Evolutionary conservation across 1,140 invertebrate genomes (phyloP).

Genomic region (Drosophila orosa): DNA sequence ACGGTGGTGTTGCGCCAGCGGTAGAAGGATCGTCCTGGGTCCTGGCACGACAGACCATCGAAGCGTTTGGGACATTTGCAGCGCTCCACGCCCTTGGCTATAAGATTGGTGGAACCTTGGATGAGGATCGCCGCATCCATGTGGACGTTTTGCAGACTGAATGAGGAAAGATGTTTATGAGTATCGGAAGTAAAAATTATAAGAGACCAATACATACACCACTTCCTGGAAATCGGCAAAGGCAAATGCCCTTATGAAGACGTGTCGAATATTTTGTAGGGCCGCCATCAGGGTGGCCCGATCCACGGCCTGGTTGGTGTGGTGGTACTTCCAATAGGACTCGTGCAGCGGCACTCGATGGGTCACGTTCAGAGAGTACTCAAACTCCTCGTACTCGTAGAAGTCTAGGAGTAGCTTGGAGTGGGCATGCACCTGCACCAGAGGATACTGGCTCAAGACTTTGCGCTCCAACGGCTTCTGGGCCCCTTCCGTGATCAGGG

Average conservation of each 20-base stretch:
- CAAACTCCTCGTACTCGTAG: conserved; percentile 85
- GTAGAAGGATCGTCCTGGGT: conserved; percentile 94
- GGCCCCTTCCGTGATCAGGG: conserved; percentile 88
- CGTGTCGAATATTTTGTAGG: conserved; percentile 93
- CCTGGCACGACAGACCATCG: conserved; percentile 92
- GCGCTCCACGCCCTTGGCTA: conserved; percentile 93
- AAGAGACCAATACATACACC: conserved; percentile 85
- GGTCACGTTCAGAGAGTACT: conserved; percentile 74
- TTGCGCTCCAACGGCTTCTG: conserved; percentile 86
- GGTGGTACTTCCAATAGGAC: conserved; percentile 85
- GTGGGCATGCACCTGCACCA: conserved; percentile 94
- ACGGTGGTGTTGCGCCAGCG: conserved; percentile 87
- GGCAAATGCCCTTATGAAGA: conserved; percentile 91
- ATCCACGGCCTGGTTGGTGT: conserved; percentile 85
- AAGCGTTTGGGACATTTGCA: conserved; percentile 94
- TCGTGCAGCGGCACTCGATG: conserved; percentile 86
- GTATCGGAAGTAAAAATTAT: neutral
- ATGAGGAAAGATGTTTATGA: conserved; percentile 1
- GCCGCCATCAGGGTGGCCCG: conserved; percentile 93
- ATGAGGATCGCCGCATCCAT: conserved; percentile 92
- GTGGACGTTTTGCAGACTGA: conserved; percentile 86
- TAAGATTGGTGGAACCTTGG: conserved; percentile 86
- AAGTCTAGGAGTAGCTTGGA: conserved; percentile 91
- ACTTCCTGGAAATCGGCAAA: conserved; percentile 87
- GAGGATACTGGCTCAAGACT: conserved; percentile 88